Percentiles rank a stretch among this genome's conserved stretches.
These are phyloP conservation scores for Cordilura impudica DNA, from an alignment of 2,888 invertebrate genomes.

Conservation along the genomic window DNA sequence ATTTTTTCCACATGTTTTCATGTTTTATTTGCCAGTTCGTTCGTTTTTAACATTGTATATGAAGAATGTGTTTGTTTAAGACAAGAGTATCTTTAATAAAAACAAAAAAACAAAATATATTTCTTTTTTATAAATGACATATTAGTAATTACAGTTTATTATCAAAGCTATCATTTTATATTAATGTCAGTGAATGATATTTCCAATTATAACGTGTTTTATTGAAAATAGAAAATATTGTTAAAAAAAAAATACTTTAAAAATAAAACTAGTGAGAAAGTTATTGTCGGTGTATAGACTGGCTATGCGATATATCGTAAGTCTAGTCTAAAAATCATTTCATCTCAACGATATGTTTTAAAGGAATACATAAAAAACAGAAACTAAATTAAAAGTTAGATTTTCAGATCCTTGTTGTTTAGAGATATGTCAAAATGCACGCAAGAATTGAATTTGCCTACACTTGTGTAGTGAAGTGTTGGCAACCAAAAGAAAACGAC, in stretches of 20 bases:
- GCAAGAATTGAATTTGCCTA: no score
- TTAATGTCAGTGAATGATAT: constrained; percentile 22
- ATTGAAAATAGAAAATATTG: not conserved
- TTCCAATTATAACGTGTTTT: constrained; percentile 13
- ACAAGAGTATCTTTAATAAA: not conserved
- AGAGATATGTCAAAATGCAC: no score
- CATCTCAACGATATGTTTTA: no score
- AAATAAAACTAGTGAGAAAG: constrained; percentile 2
- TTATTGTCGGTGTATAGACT: no score
- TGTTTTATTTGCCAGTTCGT: constrained; percentile 20
- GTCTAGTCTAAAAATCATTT: no score
- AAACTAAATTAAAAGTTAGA: no score
- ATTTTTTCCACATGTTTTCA: constrained; percentile 1
- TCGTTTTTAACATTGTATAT: not conserved
- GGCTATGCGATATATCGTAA: no score
- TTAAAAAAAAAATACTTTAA: not conserved
- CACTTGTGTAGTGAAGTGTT: no score
- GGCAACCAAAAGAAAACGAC: no score
- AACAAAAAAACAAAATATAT: not conserved
- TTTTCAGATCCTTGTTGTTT: no score
- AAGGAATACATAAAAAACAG: no score
- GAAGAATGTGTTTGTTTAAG: constrained; percentile 9
- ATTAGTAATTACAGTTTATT: constrained; percentile 46
- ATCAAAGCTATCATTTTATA: constrained; percentile 50
- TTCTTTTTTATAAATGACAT: constrained; percentile 20